Conservation (phyloP, 2,888 invertebrate genomes). For the Bhutanitis thaidina region DNA sequence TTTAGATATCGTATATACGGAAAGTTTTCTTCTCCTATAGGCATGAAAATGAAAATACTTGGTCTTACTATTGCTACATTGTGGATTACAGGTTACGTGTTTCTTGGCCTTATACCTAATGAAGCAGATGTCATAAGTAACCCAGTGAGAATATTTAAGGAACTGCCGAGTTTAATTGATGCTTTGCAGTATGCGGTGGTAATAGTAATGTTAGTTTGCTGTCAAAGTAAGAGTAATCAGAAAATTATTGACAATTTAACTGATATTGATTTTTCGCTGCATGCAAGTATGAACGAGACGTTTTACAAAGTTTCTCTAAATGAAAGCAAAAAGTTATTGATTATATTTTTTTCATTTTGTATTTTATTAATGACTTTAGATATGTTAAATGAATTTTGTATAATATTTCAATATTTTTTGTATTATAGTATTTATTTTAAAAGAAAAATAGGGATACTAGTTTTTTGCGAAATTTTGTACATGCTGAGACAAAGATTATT, state of each 20-base stretch:
- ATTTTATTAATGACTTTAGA: background rate
- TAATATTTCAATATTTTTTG: background rate
- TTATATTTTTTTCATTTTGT: background rate
- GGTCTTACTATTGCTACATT: background rate
- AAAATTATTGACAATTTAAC: slow-evolving; percentile 36
- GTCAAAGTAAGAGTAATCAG: slow-evolving; percentile 34
- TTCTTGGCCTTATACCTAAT: slow-evolving; percentile 6
- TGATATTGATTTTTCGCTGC: slow-evolving; percentile 31
- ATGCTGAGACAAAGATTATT: slow-evolving; percentile 30
- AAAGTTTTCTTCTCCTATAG: background rate
- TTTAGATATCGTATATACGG: slow-evolving; percentile 1
- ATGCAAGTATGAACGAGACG: background rate
- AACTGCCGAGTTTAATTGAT: slow-evolving; percentile 34
- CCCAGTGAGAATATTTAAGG: slow-evolving; percentile 23
- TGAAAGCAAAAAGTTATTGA: background rate
- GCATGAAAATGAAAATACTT: slow-evolving; percentile 1
- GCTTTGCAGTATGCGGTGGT: slow-evolving; percentile 34
- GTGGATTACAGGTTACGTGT: slow-evolving; percentile 21
- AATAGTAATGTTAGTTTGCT: slow-evolving; percentile 30
- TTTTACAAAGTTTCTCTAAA: background rate
- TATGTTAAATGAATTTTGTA: background rate
- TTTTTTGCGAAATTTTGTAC: slow-evolving; percentile 2
- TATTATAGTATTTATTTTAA: background rate
- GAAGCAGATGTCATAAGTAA: background rate
- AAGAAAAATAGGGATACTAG: slow-evolving; percentile 2